These are phyloP conservation scores for Lepidocyrtoides sp. DNA, from an alignment of 2,888 invertebrate genomes.

Conservation along the genomic window DNA sequence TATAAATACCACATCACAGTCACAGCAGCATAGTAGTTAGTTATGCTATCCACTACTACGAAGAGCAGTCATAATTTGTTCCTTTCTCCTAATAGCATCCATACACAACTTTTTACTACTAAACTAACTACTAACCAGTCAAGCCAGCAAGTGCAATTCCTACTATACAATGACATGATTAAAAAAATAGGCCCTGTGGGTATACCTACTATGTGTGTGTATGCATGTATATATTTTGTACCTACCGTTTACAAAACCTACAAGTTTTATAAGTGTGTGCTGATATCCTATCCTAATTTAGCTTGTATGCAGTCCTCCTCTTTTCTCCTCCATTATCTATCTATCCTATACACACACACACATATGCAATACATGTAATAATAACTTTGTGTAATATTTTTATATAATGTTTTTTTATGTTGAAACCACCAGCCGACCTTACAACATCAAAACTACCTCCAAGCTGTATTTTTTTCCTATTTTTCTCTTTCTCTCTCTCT, in stretches of 20 bases:
- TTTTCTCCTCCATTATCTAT: not conserved
- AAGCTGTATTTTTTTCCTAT: slow-evolving; percentile 16
- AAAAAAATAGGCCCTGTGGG: slow-evolving; percentile 41
- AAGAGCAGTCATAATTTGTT: slow-evolving; percentile 14
- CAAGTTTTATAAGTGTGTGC: no score
- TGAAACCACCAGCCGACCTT: slow-evolving; percentile 30
- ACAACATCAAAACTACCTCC: slow-evolving; percentile 9
- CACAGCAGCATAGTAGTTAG: not conserved
- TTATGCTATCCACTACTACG: no score
- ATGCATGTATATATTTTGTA: not conserved
- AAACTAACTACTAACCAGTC: not conserved
- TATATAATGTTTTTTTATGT: not conserved
- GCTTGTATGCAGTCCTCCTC: not conserved
- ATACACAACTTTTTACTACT: no score
- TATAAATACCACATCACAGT: not conserved
- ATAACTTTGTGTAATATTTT: not conserved
- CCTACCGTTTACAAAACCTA: no score
- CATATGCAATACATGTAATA: no score
- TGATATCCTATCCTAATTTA: slow-evolving; percentile 7
- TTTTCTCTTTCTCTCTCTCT: no score
- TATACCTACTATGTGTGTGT: not conserved
- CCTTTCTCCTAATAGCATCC: slow-evolving; percentile 28
- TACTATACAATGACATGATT: slow-evolving; percentile 24
- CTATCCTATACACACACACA: not conserved
- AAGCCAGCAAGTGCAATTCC: not conserved